A percentile compares a stretch with the other conserved stretches of the same genome.
These are phyloP conservation scores for Oryzias javanicus DNA, from an alignment of 2,113 vertebrate genomes.

Conservation along the genomic window DNA sequence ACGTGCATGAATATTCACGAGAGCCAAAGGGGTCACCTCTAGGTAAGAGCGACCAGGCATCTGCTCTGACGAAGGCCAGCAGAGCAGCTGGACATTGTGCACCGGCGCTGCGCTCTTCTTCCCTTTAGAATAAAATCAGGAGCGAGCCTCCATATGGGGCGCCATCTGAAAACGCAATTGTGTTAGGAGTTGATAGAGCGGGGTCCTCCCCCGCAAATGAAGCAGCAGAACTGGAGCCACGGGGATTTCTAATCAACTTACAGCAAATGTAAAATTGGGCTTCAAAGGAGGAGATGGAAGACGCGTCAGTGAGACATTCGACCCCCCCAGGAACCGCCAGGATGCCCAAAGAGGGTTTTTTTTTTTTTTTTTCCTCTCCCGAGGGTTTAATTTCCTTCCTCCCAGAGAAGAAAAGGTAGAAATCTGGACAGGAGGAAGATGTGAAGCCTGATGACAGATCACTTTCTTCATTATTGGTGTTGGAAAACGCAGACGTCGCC, in stretches of 20 bases:
- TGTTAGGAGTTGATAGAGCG: constrained; percentile 68
- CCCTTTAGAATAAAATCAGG: constrained; percentile 48
- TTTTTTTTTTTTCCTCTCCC: constrained; percentile 1
- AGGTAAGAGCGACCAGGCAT: constrained; percentile 66
- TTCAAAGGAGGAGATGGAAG: constrained; percentile 15
- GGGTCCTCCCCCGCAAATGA: constrained; percentile 51
- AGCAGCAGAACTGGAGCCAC: constrained; percentile 24
- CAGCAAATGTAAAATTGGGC: constrained; percentile 28
- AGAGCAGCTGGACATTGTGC: constrained; percentile 70
- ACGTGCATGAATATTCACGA: constrained; percentile 69
- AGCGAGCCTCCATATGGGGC: constrained; percentile 62
- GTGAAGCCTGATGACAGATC: too few species aligned
- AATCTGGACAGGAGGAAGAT: too few species aligned
- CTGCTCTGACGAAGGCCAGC: constrained; percentile 56
- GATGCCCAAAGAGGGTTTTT: constrained; percentile 14
- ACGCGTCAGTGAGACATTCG: constrained; percentile 15
- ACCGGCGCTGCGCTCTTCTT: constrained; percentile 27
- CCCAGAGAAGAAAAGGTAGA: too few species aligned
- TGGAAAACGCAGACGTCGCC: too few species aligned
- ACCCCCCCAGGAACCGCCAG: neutral
- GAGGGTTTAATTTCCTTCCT: neutral
- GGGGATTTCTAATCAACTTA: constrained; percentile 45
- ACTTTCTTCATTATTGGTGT: too few species aligned
- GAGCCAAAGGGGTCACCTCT: constrained; percentile 67
- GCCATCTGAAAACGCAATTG: constrained; percentile 71